Conservation (phyloP, 2,888 invertebrate species). For the Eupithecia vulgata region DNA sequence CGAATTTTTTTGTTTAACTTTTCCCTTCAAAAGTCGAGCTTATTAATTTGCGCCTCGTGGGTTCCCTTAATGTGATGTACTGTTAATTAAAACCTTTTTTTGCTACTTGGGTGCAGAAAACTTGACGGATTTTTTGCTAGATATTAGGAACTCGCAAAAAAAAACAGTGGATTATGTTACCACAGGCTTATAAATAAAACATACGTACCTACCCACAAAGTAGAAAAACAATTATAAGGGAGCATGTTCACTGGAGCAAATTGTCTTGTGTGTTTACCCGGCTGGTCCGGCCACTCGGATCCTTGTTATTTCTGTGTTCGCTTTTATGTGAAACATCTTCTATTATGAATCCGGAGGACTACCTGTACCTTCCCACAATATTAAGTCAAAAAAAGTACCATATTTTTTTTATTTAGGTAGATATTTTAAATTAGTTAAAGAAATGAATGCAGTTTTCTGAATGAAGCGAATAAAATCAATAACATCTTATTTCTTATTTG, state of each 20-base stretch:
- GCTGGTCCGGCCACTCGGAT: slow-evolving; percentile 13
- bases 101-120: slow-evolving; percentile 40
- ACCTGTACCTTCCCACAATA: background rate
- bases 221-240: slow-evolving; percentile 21
- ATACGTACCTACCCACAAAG: slow-evolving; percentile 7
- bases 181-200: slow-evolving; percentile 15
- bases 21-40: slow-evolving; percentile 38
- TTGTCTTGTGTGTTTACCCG: slow-evolving; percentile 20
- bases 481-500: too few relatives aligned
- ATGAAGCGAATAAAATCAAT: too few relatives aligned
- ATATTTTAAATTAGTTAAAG: background rate
- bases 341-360: background rate
- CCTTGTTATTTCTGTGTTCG: slow-evolving; percentile 21
- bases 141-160: background rate
- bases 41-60: slow-evolving; percentile 47
- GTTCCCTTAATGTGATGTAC: slow-evolving; percentile 42
- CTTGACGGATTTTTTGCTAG: slow-evolving; percentile 15
- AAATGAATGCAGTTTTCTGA: too few relatives aligned
- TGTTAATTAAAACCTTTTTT: slow-evolving; percentile 47
- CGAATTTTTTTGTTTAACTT: slow-evolving; percentile 45
- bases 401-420: background rate
- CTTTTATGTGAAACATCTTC: background rate
- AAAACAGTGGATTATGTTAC: background rate
- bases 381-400: background rate
- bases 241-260: slow-evolving; percentile 17